Evolutionary conservation across 2,797 vertebrate genomes (phyloP).

Genomic region (Notamacropus eugenii): DNA sequence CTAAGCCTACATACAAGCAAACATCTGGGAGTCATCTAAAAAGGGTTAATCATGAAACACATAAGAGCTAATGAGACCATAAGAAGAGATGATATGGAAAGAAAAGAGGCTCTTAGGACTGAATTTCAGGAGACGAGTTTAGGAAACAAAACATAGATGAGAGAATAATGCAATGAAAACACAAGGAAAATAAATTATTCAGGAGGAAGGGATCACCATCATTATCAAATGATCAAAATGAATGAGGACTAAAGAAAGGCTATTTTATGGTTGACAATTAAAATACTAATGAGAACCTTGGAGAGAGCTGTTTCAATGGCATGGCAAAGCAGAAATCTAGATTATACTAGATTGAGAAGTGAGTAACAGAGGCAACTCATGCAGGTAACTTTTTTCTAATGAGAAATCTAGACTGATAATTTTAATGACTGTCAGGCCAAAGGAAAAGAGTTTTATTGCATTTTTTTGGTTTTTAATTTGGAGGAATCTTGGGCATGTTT

Average conservation of each 20-base stretch:
- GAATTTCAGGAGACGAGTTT: neutral
- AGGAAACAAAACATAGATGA: neutral
- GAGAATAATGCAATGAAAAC: neutral
- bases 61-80: neutral
- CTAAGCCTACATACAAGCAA: neutral
- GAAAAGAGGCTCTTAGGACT: neutral
- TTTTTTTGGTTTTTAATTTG: neutral
- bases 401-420: neutral
- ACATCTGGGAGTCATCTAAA: neutral
- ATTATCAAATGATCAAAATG: neutral
- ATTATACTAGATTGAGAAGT: neutral
- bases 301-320: neutral
- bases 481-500: neutral
- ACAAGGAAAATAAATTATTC: neutral
- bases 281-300: neutral
- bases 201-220: neutral
- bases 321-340: neutral
- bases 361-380: neutral
- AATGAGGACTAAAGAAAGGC: neutral
- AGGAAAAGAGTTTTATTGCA: neutral
- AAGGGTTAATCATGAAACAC: neutral
- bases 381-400: neutral
- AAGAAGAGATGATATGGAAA: neutral
- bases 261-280: neutral
- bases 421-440: neutral